Conservation (phyloP, 2,888 invertebrate genomes). For the Bombyx huttoni region DNA sequence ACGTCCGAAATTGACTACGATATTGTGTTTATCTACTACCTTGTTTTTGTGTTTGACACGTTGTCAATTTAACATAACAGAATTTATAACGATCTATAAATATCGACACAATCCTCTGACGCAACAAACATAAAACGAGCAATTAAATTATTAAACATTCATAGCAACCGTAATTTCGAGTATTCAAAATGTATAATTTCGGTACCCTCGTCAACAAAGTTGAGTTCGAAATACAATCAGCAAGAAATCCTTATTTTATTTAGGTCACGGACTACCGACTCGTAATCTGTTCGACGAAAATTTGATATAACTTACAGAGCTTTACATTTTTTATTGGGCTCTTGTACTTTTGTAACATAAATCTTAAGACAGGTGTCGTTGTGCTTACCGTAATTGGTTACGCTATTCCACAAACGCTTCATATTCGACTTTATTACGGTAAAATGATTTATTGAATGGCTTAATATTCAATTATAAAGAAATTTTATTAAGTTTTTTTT, state of each 20-base stretch:
- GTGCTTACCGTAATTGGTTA: neutral
- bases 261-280: conserved; percentile 1
- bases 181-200: neutral
- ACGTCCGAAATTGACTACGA: conserved; percentile 22
- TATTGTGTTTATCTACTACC: conserved; percentile 20
- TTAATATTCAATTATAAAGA: neutral
- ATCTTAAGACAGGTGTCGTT: neutral
- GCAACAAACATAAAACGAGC: neutral
- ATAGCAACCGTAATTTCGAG: neutral
- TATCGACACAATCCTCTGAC: neutral
- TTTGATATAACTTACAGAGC: neutral
- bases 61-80: conserved; percentile 19
- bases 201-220: conserved; percentile 1
- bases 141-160: neutral
- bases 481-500: too few relatives aligned
- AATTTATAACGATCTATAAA: conserved; percentile 10
- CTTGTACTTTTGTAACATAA: neutral
- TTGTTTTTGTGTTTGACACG: conserved; percentile 23
- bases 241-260: neutral
- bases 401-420: neutral
- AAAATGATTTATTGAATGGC: neutral
- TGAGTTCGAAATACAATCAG: neutral
- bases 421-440: neutral
- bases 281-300: neutral
- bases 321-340: neutral